Base-by-base conservation (phyloP, 2,113 vertebrate genomes). In the Cephalopterus ornatus region DNA sequence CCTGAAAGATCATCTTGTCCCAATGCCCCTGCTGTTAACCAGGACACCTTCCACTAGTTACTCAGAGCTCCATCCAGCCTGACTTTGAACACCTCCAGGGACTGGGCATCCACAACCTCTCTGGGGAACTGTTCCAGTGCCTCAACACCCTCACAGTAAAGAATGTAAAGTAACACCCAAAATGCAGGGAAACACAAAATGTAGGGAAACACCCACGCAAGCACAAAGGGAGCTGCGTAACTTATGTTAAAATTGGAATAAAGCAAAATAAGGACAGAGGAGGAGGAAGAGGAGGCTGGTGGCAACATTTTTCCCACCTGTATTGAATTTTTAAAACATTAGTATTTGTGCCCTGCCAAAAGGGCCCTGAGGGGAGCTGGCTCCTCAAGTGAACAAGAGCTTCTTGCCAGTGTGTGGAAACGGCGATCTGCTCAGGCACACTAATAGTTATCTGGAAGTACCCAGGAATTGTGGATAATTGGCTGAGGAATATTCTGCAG, bases 401-500 rank as follows among this genome's bases (percentile, higher is more conserved):
- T 17, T 88, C 70, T 66, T 49, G 21, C 47, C 47, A 26, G 4
- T 49, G 23, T 44, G 7, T 32, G 68, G 32, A 75, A 65, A 67
- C 18, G 14, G 9, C 16, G n/a, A 67, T 93, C 76, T 63, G 61
- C 90, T 89, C 65, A 67, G 22, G 44, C 66, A 23, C 59, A 8
- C 55, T 76, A 41, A n/a, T 35, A 37, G 47, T 86, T 81, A 72
- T 88, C 76, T 93, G 79, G 68, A 94, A 84, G 44, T 72, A 80
- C 21, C 35, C 28, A 77, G 39, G 67, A 83, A 84, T 91, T 74
- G 76, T 28, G 56, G 79, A 92, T 94, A 92, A 93, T 90, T 93
- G 92, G 44, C 61, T 96, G 79, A 96, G 83, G 80, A 84, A 92
- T 93, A 93, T 93, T 93, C 80, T 86, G 65, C 83, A 78, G 83